Conservation (phyloP, 2,113 vertebrate genomes). For the rat (Rattus norvegicus) region GRCr8 NC_086019.1:140403501-140404000, state of each 20-base stretch:
- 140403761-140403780: background rate
- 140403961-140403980: background rate
- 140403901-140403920: background rate
- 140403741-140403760: constrained; percentile 4
- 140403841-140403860: background rate
- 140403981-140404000: background rate
- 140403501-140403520: background rate
- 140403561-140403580: constrained; percentile 41
- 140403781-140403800: background rate
- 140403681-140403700: background rate
- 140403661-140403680: background rate
- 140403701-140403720: constrained; percentile 15
- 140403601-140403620: constrained; percentile 8
- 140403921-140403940: background rate
- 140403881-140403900: background rate
- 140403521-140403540: background rate
- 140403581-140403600: constrained; percentile 27
- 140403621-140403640: background rate
- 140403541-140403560: constrained; percentile 18
- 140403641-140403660: constrained; percentile 14
- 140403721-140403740: constrained; percentile 52
- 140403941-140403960: background rate
- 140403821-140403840: background rate
- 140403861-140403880: background rate
- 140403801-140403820: background rate